phyloP scores from a whole-genome alignment of 2,113 vertebrate genomes.

The Dasyornis broadbenti region DNA sequence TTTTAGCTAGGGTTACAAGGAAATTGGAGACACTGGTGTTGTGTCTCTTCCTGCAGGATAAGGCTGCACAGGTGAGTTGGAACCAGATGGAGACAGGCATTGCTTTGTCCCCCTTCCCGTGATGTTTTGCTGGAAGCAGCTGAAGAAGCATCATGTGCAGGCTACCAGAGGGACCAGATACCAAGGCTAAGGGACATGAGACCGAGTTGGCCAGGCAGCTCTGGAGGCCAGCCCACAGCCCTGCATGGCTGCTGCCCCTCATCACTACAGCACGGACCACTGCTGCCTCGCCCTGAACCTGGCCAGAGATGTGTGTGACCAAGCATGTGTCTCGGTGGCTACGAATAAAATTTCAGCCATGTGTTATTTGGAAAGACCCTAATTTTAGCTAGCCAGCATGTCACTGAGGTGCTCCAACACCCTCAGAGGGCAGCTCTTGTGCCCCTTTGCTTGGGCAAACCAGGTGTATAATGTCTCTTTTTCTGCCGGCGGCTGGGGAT shows the following conservation, averaged over 20 bases:
- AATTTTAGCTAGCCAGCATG: not conserved
- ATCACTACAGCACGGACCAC: accelerated
- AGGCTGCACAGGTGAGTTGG: not conserved
- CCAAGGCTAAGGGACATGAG: accelerated
- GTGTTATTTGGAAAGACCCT: not conserved
- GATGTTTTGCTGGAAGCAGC: not conserved
- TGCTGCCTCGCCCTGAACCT: not conserved
- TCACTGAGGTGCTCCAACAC: accelerated
- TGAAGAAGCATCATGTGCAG: accelerated
- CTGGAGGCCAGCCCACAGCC: accelerated
- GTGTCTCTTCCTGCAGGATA: not conserved
- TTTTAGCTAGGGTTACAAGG: not conserved
- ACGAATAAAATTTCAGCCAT: not conserved
- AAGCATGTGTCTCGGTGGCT: not conserved
- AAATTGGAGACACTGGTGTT: not conserved
- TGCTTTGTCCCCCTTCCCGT: accelerated
- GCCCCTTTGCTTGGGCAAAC: not conserved
- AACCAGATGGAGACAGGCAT: not conserved
- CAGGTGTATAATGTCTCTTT: accelerated
- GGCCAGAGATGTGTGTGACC: not conserved
- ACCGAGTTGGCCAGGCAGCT: not conserved
- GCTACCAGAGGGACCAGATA: accelerated
- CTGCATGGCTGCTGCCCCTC: accelerated
- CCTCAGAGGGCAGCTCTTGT: accelerated
- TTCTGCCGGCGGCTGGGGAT: not conserved